These are phyloP conservation scores for Sicus ferrugineus DNA, from an alignment of 2,888 invertebrate species.

Conservation along the genomic window DNA sequence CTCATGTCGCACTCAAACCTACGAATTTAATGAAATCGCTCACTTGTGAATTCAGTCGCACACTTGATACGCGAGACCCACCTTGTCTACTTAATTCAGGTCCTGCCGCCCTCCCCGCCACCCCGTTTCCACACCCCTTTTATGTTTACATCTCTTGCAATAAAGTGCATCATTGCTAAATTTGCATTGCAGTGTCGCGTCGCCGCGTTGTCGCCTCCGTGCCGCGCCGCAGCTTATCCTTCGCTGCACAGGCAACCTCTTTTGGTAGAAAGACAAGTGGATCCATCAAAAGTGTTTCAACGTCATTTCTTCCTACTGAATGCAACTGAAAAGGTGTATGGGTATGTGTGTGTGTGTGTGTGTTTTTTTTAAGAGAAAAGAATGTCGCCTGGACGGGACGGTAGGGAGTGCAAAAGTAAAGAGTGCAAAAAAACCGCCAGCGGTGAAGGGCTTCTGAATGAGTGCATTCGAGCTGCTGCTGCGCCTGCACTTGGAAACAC, in stretches of 20 bases:
- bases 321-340: neutral
- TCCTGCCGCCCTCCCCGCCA: neutral
- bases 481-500: slow-evolving; percentile 39
- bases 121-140: no score
- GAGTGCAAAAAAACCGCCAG: neutral
- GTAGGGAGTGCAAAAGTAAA: neutral
- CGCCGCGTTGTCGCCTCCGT: slow-evolving; percentile 21
- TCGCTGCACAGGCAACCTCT: slow-evolving; percentile 35
- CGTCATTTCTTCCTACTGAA: neutral
- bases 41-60: neutral
- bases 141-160: slow-evolving; percentile 4
- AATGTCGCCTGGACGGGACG: neutral
- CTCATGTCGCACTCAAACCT: no score
- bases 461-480: slow-evolving; percentile 18
- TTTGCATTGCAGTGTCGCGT: slow-evolving; percentile 13
- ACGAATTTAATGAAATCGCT: no score
- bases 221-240: neutral
- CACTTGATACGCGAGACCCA: no score
- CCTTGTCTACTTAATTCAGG: neutral
- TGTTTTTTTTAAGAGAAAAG: no score
- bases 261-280: slow-evolving; percentile 30
- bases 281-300: slow-evolving; percentile 23
- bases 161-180: slow-evolving; percentile 37
- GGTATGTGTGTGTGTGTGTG: no score
- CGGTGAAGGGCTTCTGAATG: neutral